Base-by-base conservation (phyloP, 2,113 vertebrate genomes). In the Oxyura jamaicensis region DNA sequence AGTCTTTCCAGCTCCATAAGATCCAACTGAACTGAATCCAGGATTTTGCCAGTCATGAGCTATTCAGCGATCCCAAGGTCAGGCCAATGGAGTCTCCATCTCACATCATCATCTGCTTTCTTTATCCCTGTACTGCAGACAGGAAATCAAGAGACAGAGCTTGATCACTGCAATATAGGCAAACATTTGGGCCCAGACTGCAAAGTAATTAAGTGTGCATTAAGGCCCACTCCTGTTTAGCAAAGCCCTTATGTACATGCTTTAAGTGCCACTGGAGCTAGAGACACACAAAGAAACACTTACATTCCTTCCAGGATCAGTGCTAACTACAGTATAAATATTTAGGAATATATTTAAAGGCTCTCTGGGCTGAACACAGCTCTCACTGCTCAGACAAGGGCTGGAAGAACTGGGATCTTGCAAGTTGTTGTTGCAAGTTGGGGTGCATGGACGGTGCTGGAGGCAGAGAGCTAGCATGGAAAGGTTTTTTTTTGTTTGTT, bases 171-270 rank as follows among this genome's bases (percentile, higher is more conserved):
- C 69, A 93, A 53, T 81, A 58, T 1, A 93, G 79, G 80, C 88
- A 91, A 90, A 94, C 53, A 79, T 86, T 84, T 78, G 73, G 92
- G 69, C 39, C 73, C 73, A 86, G 88, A 52, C 80, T 83, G 36
- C 56, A 83, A 95, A 84, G 85, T 86, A 93, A 93, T 96, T 95
- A 96, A 91, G 35, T 93, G 83, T 91, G 88, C 86, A 94, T 96
- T 96, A 96, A 93, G 46, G 56, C 55, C 76, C 39, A 41, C 56
- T 95, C 67, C 53, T 4, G 1, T 93, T 86, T 84, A 95, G 89
- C 59, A 87, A 91, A 94, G 63, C 31, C 35, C 77, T 96, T 75
- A 48, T 42, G 62, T 56, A 92, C 69, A 63, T 67, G 86, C 60
- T 84, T 62, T 83, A 84, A 93, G 78, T 86, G 85, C 72, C 85